Percentiles rank a stretch among this genome's conserved stretches.
phyloP scores from a whole-genome alignment of 2,888 invertebrate species.

The Torymus tubicola region DNA sequence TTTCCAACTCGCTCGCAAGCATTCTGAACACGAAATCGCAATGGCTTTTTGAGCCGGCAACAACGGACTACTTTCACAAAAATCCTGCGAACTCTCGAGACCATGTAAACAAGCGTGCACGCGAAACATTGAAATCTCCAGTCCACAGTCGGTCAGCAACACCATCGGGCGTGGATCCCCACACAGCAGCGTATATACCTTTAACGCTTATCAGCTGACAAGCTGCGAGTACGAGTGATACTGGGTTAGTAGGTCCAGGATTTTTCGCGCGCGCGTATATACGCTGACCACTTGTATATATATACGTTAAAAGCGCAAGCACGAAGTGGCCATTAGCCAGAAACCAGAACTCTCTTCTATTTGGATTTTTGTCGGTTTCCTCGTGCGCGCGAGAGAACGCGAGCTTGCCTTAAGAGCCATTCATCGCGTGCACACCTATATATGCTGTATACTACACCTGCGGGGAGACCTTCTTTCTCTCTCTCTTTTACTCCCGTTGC shows the following conservation, averaged over 20 bases:
- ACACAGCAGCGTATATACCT: not conserved
- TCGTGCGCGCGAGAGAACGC: not conserved
- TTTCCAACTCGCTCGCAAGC: no score
- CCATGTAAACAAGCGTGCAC: no score
- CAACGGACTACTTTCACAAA: no score
- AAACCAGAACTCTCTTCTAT: not conserved
- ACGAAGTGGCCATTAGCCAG: constrained; percentile 31
- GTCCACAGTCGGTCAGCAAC: no score
- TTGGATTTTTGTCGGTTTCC: constrained; percentile 31
- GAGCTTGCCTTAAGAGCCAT: constrained; percentile 5
- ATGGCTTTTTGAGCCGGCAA: no score
- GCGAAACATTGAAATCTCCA: no score
- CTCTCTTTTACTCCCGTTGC: no score
- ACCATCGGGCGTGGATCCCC: not conserved
- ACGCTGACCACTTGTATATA: not conserved
- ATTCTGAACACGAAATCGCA: no score
- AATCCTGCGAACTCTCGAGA: no score
- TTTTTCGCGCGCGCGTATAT: constrained; percentile 56
- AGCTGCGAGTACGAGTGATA: constrained; percentile 10
- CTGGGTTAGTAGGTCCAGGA: constrained; percentile 61
- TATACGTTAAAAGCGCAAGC: constrained; percentile 16
- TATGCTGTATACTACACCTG: no score
- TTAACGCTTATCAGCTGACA: constrained; percentile 25
- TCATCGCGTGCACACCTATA: constrained; percentile 4
- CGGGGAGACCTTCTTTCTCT: no score